Evolutionary conservation across 2,113 vertebrate genomes (phyloP).

Genomic region (Condylura cristata): DNA sequence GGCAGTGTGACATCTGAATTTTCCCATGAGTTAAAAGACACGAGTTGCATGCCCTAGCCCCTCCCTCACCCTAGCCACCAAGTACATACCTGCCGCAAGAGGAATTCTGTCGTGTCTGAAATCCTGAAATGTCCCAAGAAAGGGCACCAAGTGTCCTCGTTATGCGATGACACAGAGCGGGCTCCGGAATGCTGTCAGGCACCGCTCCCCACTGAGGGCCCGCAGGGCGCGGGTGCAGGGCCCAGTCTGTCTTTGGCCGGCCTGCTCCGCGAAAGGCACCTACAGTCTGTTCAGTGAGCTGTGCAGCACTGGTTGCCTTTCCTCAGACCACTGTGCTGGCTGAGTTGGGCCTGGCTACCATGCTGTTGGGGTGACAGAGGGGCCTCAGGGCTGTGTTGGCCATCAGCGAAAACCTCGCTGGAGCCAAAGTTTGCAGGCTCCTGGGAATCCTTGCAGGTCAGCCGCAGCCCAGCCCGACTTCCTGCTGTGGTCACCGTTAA

Average conservation of each 20-base stretch:
- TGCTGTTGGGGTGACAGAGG: too few relatives aligned
- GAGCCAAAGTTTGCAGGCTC: too few relatives aligned
- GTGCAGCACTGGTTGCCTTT: background rate
- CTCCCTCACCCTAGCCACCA: background rate
- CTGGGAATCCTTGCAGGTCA: too few relatives aligned
- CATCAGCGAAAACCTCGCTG: too few relatives aligned
- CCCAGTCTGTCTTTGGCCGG: too few relatives aligned
- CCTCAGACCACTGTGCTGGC: background rate
- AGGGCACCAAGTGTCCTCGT: too few relatives aligned
- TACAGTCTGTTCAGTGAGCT: background rate
- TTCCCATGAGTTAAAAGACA: too few relatives aligned
- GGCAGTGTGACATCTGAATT: background rate
- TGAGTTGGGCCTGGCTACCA: background rate
- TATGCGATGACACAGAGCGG: background rate
- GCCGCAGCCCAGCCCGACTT: too few relatives aligned
- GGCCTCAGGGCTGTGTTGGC: too few relatives aligned
- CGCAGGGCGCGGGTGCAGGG: too few relatives aligned
- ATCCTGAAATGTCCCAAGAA: background rate
- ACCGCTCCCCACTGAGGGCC: too few relatives aligned
- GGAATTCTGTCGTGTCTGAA: background rate
- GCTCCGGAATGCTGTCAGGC: background rate
- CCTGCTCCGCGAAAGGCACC: background rate
- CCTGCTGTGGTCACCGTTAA: too few relatives aligned
- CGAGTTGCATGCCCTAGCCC: background rate
- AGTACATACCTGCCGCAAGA: background rate